Conservation (phyloP, 92 coral and sea anemone genomes). For the Heliopora coerulea region DNA sequence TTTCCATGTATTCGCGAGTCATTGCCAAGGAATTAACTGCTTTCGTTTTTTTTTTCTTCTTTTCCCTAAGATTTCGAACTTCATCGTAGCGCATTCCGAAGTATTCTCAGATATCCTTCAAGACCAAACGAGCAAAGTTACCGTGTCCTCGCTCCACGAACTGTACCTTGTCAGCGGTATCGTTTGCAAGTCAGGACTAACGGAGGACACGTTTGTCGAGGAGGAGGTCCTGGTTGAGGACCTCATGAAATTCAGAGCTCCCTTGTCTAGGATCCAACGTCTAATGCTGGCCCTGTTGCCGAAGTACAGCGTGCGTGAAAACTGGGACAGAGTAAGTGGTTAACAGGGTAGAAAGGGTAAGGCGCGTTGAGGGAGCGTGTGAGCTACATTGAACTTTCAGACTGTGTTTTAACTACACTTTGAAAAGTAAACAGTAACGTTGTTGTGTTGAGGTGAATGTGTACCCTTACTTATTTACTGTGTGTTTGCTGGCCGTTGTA, state of each 20-base stretch:
- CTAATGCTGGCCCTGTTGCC: constrained; percentile 88
- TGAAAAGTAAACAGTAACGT: no score
- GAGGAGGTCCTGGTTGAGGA: constrained; percentile 77
- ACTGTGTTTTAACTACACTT: no score
- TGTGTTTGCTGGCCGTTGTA: no score
- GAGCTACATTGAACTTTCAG: no score
- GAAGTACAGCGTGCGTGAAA: constrained; percentile 78
- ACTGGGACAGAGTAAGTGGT: constrained; percentile 80
- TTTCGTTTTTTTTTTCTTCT: background rate
- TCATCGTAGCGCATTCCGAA: constrained; percentile 88
- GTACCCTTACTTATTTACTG: no score
- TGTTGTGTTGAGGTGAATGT: no score
- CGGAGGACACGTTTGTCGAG: constrained; percentile 63
- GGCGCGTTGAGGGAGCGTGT: no score
- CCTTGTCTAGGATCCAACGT: constrained; percentile 88
- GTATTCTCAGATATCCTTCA: constrained; percentile 88
- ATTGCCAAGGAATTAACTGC: no score
- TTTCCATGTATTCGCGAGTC: no score
- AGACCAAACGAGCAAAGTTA: constrained; percentile 70
- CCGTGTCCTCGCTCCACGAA: constrained; percentile 82
- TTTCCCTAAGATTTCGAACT: constrained; percentile 67
- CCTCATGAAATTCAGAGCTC: constrained; percentile 79
- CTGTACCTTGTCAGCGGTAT: constrained; percentile 89
- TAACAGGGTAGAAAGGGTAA: no score
- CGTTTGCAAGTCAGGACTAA: constrained; percentile 84